Conservation (phyloP, 2,888 invertebrate genomes). For the Unio pictorum region DNA sequence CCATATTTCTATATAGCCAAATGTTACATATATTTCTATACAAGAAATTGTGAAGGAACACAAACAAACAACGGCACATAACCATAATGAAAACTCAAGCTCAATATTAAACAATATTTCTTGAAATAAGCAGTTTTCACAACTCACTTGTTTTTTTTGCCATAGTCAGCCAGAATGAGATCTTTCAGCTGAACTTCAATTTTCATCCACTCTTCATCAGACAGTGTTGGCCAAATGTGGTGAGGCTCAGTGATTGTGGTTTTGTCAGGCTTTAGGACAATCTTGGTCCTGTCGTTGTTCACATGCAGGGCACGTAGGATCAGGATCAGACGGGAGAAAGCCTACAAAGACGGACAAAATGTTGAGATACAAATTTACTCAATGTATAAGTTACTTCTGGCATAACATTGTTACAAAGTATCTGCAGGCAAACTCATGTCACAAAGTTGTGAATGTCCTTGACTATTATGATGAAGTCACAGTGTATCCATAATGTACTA, state of each 20-base stretch:
- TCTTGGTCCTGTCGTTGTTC: conserved; percentile 98
- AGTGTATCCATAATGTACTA: too few relatives aligned
- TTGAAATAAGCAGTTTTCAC: not conserved
- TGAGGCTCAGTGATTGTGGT: conserved; percentile 99
- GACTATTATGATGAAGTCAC: too few relatives aligned
- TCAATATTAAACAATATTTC: not conserved
- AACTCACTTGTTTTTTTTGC: conserved; percentile 96
- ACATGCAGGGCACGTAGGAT: conserved; percentile 98
- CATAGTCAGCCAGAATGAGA: conserved; percentile 98
- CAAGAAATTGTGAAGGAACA: too few relatives aligned
- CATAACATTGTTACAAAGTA: too few relatives aligned
- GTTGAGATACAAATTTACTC: too few relatives aligned
- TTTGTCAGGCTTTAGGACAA: conserved; percentile 98
- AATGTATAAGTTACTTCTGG: too few relatives aligned
- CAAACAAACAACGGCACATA: not conserved
- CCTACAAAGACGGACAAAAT: conserved; percentile 73
- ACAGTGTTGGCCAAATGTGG: conserved; percentile 98
- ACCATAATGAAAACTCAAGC: not conserved
- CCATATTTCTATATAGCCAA: too few relatives aligned
- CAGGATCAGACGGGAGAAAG: conserved; percentile 96
- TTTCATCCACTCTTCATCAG: conserved; percentile 99
- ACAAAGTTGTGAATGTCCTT: too few relatives aligned
- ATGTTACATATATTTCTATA: too few relatives aligned
- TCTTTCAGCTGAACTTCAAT: conserved; percentile 98
- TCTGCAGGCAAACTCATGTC: too few relatives aligned